Base-by-base conservation (phyloP, 2,113 vertebrate genomes). In the Aegithalos caudatus region DNA sequence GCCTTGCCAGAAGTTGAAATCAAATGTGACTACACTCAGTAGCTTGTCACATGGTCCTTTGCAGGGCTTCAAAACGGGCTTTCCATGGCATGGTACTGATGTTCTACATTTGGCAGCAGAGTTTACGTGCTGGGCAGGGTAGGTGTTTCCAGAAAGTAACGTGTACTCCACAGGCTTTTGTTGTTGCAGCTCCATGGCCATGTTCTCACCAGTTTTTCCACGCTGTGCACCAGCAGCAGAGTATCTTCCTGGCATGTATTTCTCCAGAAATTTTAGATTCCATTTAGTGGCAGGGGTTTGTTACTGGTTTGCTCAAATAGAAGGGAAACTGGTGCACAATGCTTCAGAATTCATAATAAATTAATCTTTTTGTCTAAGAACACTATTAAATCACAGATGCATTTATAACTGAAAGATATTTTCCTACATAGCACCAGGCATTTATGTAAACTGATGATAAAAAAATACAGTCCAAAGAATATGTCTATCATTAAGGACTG, bases 121-220 rank as follows among this genome's bases (percentile, higher is more conserved):
- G 38, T 33, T 19, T 0, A 3, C 0, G 0, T 27, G 27, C 38
- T 83, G 64, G 13, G 22, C 38, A 47, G 42, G 33, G 18, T 7
- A 44, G 23, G 11, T 19, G 5, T 78, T 81, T 64, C 48, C 61
- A 37, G n/a, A 29, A 65, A 38, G 44, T 27, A 44, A 25, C 0
- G 1, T 14, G 60, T 65, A 48, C 33, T 62, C 45, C 37, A 17
- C 16, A 23, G 62, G 22, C 19, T 72, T 66, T 47, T 79, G 11
- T 33, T 6, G 11, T 54, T 67, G 37, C 1, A 29, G 40, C 44
- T 94, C 57, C 40, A 5, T 4, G 21, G 44, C 28, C 67, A 48
- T 2, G 3, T 76, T 76, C 44, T 78, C 35, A 60, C 51, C 37
- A 23, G 23, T 6, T 28, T 93, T 51, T 40, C 29, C 37, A 19